Base-by-base conservation (phyloP, 2,888 invertebrate genomes). In the Lordiphosa andalusiaca region DNA sequence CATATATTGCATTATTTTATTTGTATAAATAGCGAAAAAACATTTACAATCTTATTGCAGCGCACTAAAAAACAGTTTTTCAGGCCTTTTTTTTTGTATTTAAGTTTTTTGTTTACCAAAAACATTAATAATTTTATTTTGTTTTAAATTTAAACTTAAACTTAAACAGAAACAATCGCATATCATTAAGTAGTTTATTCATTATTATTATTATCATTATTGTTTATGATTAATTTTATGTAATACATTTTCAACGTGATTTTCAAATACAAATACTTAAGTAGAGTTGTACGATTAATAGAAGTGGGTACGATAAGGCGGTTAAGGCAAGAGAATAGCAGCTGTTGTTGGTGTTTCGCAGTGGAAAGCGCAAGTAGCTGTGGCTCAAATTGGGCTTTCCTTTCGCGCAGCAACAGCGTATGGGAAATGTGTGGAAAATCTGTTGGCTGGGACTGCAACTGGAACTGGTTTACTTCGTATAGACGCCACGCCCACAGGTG, bases 401-500 rank as follows among this genome's bases (percentile, higher is more conserved):
- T 49, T 49, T 41, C 48, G 33, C 19, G 37, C 36, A 37, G 21
- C 37, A 25, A 50, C 63, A 50, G 40, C 61, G 59, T 37, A 48
- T 56, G 48, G 57, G 54, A 54, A 21, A 21, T 40, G 40, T 40
- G n/a, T 39, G 39, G 10, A 35, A 40, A 10, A 21, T 36, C 40
- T 61, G 66, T 38, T 54, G 37, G 36, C 23, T 49, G 48, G 44
- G 53, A 58, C 30, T 53, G 41, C 19, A 42, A 35, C 42, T 38
- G 12, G 37, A 21, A 52, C 35, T 56, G 47, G 33, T 51, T 53
- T 61, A 67, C 52, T 71, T 73, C 53, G 65, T 67, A 78, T 86
- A 87, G 67, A 77, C 83, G 69, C 78, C 84, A 82, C 88, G 88
- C 76, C 89, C 87, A 82, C 88, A 89, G 53, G 88, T 87, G 73